Percentiles rank a stretch among this genome's conserved stretches.
Conservation (phyloP, 2,888 invertebrate genomes). For the Ectobius pallidus region DNA sequence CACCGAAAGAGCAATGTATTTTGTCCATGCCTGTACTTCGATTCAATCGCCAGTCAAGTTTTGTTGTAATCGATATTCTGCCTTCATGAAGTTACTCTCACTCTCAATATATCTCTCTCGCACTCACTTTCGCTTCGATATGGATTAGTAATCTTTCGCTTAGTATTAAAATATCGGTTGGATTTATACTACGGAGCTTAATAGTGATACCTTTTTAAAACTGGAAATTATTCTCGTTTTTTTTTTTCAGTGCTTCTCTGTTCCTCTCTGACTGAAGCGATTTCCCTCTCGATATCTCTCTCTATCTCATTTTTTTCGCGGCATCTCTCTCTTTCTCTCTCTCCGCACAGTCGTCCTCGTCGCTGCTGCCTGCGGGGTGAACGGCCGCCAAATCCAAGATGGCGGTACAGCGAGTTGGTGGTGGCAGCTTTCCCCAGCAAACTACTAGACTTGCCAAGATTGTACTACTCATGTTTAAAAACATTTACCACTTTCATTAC, state of each 20-base stretch:
- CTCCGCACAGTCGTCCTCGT: conserved; percentile 1
- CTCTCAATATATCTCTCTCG: no score
- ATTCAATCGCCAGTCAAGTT: background rate
- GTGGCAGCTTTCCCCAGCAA: conserved; percentile 35
- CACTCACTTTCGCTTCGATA: conserved; percentile 12
- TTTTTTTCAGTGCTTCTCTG: background rate
- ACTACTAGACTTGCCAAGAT: conserved; percentile 32
- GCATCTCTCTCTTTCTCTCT: conserved; percentile 20
- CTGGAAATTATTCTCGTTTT: no score
- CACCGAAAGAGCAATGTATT: conserved; percentile 24
- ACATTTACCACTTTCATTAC: conserved; percentile 1
- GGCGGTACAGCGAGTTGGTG: conserved; percentile 34
- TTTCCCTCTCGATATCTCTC: conserved; percentile 19
- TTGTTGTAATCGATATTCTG: conserved; percentile 34
- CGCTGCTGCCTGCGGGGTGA: conserved; percentile 35
- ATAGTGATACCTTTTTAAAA: no score
- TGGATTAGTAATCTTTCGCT: no score
- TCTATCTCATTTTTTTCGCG: conserved; percentile 6
- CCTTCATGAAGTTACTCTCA: background rate
- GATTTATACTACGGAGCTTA: no score
- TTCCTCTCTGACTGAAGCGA: background rate
- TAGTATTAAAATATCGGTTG: no score
- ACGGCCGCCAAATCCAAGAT: conserved; percentile 36
- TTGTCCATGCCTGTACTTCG: conserved; percentile 27
- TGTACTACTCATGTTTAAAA: conserved; percentile 29